Base-by-base conservation (phyloP, 2,797 vertebrate species). In the Melanotaenia boesemani region DNA sequence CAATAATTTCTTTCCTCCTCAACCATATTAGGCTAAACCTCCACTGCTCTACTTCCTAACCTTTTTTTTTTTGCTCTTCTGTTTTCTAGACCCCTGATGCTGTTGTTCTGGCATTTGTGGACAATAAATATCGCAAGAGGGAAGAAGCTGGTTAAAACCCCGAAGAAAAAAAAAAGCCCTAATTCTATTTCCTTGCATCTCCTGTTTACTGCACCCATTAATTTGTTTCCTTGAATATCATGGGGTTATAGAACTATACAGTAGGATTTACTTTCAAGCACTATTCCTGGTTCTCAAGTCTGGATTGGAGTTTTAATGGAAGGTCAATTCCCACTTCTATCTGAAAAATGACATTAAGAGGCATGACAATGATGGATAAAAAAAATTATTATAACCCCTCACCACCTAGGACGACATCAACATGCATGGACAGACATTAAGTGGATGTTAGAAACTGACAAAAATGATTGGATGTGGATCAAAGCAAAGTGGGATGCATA, bases 11-110 rank as follows among this genome's bases (percentile, higher is more conserved):
- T 1, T 39, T 48, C 41, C 22, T 0, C 46, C 56, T 48, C n/a
- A 12, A 41, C 6, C 39, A 12, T 62, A 20, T 57, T 34, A n/a
- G 36, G 5, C n/a, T 28, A 9, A 24, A 22, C 5, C 34, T 44
- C 52, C 12, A 46, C 12, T 13, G 10, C 52, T 70, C 36, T 50
- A 6, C 39, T 65, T 80, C 64, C 15, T 74, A 62, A 55, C 18
- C 9, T 5, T 67, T 1, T 73, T 67, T 1, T 73, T 79, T 36
- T 82, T 63, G 28, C 22, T 78, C 44, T 84, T n/a, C 56, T 85
- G 16, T 80, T 78, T 77, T 77, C 48, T 58, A 93, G 92, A 91
- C 63, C 91, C 90, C 79, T 93, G 88, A 93, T 67, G 82, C 58
- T 80, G 76, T 82, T 79, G 67, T 73, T 81, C 72, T 71, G 63